phyloP scores from a whole-genome alignment of 2,113 vertebrate genomes.

The Oryctolagus cuniculus region DNA sequence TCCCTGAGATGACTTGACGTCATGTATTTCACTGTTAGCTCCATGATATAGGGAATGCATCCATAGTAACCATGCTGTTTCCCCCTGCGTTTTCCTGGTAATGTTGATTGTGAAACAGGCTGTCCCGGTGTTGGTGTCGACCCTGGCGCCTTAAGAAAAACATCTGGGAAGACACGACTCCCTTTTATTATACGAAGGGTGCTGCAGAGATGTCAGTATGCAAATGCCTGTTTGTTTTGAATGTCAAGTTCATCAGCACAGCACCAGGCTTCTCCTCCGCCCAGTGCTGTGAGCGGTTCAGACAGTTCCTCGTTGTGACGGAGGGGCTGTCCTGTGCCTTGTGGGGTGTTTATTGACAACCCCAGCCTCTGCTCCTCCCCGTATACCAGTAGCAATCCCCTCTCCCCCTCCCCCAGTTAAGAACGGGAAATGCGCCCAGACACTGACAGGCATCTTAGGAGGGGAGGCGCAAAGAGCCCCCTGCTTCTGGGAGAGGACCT shows the following conservation, averaged over 20 bases:
- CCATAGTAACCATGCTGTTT: background rate
- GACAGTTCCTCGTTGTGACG: background rate
- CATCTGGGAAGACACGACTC: background rate
- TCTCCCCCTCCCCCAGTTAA: background rate
- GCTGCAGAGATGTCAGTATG: background rate
- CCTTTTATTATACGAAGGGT: background rate
- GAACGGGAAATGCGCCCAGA: background rate
- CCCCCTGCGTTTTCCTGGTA: background rate
- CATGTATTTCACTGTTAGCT: background rate
- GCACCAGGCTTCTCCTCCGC: background rate
- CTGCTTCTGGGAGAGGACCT: background rate
- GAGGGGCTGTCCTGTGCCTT: background rate
- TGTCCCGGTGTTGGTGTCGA: rapidly evolving
- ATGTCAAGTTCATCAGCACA: rapidly evolving
- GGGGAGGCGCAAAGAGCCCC: background rate
- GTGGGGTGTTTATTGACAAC: background rate
- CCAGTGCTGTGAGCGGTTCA: background rate
- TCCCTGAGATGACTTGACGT: background rate
- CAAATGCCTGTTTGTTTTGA: background rate
- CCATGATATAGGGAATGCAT: background rate
- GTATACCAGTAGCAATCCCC: background rate
- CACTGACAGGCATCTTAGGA: background rate
- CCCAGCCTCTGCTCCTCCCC: background rate
- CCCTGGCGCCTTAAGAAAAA: no score
- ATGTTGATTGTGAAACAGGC: background rate